Base-by-base conservation (phyloP, 2,888 invertebrate species). In the Oscheius sp. region DNA sequence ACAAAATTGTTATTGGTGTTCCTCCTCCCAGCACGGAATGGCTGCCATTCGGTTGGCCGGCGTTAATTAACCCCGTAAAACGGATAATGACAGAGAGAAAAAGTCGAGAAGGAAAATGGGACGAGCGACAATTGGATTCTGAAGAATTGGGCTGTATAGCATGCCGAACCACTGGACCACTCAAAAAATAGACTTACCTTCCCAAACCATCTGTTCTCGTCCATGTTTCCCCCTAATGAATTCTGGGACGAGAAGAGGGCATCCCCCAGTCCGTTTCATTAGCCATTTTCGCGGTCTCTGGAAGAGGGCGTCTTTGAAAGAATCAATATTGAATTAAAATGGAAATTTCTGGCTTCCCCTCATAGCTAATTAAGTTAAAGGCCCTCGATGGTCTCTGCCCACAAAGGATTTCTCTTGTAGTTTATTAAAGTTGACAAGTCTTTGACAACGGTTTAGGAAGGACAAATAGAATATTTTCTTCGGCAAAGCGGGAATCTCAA, bases 51-150 rank as follows among this genome's bases (percentile, higher is more conserved):
- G 60, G 13, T 11, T 29, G 35, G 60, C 37, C 13, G n/a, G 29
- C 55, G 68, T 68, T 68, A 68, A 68, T 68, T 68, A 68, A 68
- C 55, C 10, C 63, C 48, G n/a, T 63, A 63, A 63, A 63, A 48
- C 63, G 63, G 63, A 48, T 58, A 58, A 58, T 48, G 63, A 5
- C 63, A 63, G 63, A 42, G 21, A 50, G 33, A 65, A 65, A 65
- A 48, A 65, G 65, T 48, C 42, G 47, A 62, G 37, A 29, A 29
- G 47, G 42, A 62, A 62, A 60, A 60, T n/a, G 37, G 32, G 48
- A 21, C 4, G 53, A 21, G n/a, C n/a, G 53, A 53, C 53, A 13
- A 53, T 53, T 29, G 53, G 29, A 53, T 21, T 53, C 29, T 4
- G 11, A 53, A 11, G 13, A 21, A 21, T 21, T 21, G 21, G 21